These are phyloP conservation scores for Tragelaphus buxtoni DNA, from an alignment of 2,113 vertebrate species.

Conservation along the genomic window DNA sequence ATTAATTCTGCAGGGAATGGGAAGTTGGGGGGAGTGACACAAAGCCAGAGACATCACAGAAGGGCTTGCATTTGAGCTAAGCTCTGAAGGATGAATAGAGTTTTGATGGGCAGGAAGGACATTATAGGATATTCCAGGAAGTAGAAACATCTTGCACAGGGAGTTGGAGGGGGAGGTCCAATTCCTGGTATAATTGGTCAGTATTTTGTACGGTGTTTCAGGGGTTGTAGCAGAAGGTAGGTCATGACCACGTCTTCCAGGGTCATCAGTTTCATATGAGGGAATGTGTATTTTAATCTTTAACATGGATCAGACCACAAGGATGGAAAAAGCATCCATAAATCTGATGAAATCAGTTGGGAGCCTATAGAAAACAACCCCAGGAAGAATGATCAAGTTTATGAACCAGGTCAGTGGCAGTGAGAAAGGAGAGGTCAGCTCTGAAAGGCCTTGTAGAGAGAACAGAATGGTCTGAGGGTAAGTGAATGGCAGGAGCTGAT, in stretches of 20 bases:
- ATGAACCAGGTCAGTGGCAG: neutral
- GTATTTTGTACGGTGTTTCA: neutral
- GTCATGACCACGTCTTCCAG: neutral
- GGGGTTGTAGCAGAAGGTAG: neutral
- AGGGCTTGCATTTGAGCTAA: neutral
- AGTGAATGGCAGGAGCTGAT: neutral
- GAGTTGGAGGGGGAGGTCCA: neutral
- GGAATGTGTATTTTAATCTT: neutral
- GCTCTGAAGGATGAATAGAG: neutral
- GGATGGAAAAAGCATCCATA: neutral
- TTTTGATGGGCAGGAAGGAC: neutral
- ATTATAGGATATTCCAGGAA: neutral
- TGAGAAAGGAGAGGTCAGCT: neutral
- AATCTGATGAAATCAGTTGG: neutral
- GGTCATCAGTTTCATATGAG: neutral
- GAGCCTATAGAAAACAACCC: neutral
- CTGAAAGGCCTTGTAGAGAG: neutral
- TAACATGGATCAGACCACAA: neutral
- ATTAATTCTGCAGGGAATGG: neutral
- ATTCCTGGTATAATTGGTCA: neutral
- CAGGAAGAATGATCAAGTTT: neutral
- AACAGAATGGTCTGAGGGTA: neutral
- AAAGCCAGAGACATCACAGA: neutral
- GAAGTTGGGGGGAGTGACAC: too few relatives aligned
- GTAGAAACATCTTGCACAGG: neutral